Evolutionary conservation across 2,888 invertebrate genomes (phyloP).

Genomic region (Tridacna gigas): DNA sequence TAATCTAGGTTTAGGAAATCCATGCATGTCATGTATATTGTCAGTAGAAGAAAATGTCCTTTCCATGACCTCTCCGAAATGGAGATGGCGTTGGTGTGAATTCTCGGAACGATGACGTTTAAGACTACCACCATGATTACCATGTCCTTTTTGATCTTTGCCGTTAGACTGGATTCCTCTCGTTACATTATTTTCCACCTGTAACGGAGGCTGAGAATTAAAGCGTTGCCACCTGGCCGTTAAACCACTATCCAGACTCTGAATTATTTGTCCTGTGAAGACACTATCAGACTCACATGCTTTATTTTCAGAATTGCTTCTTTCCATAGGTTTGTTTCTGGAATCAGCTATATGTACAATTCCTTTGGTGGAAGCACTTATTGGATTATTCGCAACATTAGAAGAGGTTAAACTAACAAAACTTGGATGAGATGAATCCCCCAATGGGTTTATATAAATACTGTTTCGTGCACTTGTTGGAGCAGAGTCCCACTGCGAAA

Average conservation of each 20-base stretch:
- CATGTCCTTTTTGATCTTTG: slow-evolving; percentile 29
- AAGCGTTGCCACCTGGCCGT: slow-evolving; percentile 79
- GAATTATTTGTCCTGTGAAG: slow-evolving; percentile 75
- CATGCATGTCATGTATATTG: slow-evolving; percentile 81
- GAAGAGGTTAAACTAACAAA: slow-evolving; percentile 54
- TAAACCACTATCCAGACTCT: slow-evolving; percentile 77
- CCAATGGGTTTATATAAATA: slow-evolving; percentile 84
- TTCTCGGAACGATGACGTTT: slow-evolving; percentile 79
- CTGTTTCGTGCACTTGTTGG: slow-evolving; percentile 68
- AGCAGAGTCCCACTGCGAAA: slow-evolving; percentile 32
- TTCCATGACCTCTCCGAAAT: slow-evolving; percentile 79
- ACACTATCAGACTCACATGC: slow-evolving; percentile 60
- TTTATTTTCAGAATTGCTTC: slow-evolving; percentile 50
- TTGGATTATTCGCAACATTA: slow-evolving; percentile 52
- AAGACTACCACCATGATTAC: slow-evolving; percentile 69
- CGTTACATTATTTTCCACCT: slow-evolving; percentile 53
- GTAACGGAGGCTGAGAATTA: slow-evolving; percentile 71
- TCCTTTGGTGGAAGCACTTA: slow-evolving; percentile 60
- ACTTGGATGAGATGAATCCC: slow-evolving; percentile 63
- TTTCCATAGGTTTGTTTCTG: slow-evolving; percentile 28
- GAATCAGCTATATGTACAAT: slow-evolving; percentile 39
- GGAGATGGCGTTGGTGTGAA: slow-evolving; percentile 77
- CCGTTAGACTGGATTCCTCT: slow-evolving; percentile 26
- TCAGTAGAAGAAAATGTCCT: slow-evolving; percentile 81
- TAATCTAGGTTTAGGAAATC: slow-evolving; percentile 76